These are phyloP conservation scores for Drosophila incognita DNA, from an alignment of 2,888 invertebrate species.

Conservation along the genomic window DNA sequence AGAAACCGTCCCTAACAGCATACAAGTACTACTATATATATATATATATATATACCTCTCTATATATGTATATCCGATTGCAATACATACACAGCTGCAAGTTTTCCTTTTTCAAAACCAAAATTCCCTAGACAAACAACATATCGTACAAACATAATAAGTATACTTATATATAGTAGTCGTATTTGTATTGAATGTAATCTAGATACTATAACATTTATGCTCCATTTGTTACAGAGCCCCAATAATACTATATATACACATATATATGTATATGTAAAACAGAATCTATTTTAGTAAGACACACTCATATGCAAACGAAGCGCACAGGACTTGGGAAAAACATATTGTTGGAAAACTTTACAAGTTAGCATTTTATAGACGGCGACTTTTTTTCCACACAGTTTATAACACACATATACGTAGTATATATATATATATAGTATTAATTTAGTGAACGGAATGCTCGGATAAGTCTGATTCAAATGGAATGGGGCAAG, in stretches of 20 bases:
- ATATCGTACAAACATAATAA: constrained; percentile 83
- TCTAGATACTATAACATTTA: constrained; percentile 22
- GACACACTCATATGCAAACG: constrained; percentile 51
- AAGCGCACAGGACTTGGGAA: constrained; percentile 71
- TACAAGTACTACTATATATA: constrained; percentile 33
- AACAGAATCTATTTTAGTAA: constrained; percentile 68
- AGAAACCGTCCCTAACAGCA: constrained; percentile 77
- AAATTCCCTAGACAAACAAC: constrained; percentile 81
- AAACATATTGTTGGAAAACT: constrained; percentile 63
- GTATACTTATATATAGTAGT: constrained; percentile 42
- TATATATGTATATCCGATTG: constrained; percentile 40
- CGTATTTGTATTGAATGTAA: constrained; percentile 43
- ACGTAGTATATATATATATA: neutral
- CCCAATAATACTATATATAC: constrained; percentile 49
- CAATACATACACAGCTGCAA: constrained; percentile 39
- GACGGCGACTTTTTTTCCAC: constrained; percentile 70
- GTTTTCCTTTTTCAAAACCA: constrained; percentile 40
- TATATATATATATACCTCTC: neutral
- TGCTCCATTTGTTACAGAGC: constrained; percentile 44
- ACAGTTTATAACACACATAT: constrained; percentile 48
- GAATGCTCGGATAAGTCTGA: constrained; percentile 72
- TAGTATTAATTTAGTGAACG: constrained; percentile 51
- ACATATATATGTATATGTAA: constrained; percentile 45
- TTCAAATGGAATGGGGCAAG: constrained; percentile 32
- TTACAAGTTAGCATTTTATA: constrained; percentile 77